Percentiles rank a stretch among this genome's conserved stretches.
Conservation (phyloP, 2,888 invertebrate species). For the Laothoe populi region DNA sequence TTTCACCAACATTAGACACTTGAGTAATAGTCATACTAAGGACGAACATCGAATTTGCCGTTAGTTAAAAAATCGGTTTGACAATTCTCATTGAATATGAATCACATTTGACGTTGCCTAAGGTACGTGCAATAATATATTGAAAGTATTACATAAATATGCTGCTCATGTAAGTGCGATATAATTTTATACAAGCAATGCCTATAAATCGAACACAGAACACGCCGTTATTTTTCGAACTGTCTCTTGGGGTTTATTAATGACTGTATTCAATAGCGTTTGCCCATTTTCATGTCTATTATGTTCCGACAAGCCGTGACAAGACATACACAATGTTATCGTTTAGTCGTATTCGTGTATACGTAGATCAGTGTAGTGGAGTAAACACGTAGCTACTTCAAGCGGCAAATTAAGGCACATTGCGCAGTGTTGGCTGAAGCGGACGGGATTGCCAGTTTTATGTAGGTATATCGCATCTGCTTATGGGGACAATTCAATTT, state of each 20-base stretch:
- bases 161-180: neutral
- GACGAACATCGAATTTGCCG: no score
- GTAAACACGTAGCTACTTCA: slow-evolving; percentile 42
- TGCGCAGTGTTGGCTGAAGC: slow-evolving; percentile 18
- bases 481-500: slow-evolving; percentile 18
- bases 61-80: neutral
- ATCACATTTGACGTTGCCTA: neutral
- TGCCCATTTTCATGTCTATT: neutral
- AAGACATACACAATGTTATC: neutral
- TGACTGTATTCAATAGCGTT: neutral
- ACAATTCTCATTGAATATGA: no score
- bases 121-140: neutral
- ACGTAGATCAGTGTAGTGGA: slow-evolving; percentile 37
- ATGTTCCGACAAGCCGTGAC: neutral
- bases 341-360: neutral
- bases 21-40: no score
- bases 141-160: neutral
- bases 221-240: neutral
- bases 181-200: neutral
- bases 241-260: neutral
- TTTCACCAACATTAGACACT: no score
- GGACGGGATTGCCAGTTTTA: slow-evolving; percentile 17
- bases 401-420: slow-evolving; percentile 42
- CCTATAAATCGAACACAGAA: neutral
- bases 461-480: slow-evolving; percentile 6